Base-by-base conservation (phyloP, 2,113 vertebrate species). In the Brachyhypopomus occidentalis region DNA sequence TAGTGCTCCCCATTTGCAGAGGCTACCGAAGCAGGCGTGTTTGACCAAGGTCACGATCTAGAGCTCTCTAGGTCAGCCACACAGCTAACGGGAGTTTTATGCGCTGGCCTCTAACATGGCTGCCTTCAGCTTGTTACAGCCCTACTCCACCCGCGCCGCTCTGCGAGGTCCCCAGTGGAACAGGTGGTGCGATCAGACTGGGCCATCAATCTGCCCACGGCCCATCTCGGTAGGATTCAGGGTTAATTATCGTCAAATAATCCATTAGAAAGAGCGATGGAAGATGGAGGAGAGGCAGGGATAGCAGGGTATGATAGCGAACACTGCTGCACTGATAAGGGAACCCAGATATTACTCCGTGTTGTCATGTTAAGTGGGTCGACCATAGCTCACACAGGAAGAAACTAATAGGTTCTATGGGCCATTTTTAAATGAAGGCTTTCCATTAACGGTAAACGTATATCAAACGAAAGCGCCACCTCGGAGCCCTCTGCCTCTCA, bases 201-300 rank as follows among this genome's bases (percentile, higher is more conserved):
- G 89, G 87, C 90, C 89, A 92, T 92, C 90, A 92, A 93, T 93
- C 91, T 93, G 89, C 86, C 87, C 77, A 89, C 63, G 79, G 90
- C 83, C 86, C 52, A 89, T 91, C 91, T 91, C 92, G 81, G 89
- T 90, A 89, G 90, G 89, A 93, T 91, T 93, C 91, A 90, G 91
- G 90, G 90, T 93, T 94, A 92, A 93, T 93, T 93, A 93, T 93
- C 91, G 58, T 93, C 92, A 92, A 91, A 91, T 91, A 92, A 92
- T 85, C 88, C 89, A 93, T 92, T 90, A 91, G 90, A 89, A 89
- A 92, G 89, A 93, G 83, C 64, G 90, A 90, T 91, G 89, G 87
- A 88, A 83, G 88, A 23, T 1, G 34, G 56, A 82, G 82, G 83
- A 87, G 89, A 85, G 88, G 88, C 88, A 27, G 83, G 83, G 89